A percentile compares a stretch with the other conserved stretches of the same genome.
Evolutionary conservation across 2,797 vertebrate species (phyloP).

Genomic region (Thalassophryne amazonica): DNA sequence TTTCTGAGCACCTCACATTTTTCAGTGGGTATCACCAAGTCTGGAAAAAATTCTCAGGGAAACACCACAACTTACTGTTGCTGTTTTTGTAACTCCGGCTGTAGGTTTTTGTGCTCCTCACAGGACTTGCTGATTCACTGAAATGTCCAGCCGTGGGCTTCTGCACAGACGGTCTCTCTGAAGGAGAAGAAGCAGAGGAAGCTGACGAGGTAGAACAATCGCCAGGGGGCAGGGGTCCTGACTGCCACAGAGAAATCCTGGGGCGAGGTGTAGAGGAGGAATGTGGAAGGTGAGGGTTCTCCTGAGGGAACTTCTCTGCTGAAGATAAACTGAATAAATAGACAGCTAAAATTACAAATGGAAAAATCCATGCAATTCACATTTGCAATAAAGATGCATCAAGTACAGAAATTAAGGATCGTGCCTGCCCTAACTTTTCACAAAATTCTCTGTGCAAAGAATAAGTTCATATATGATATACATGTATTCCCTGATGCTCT

Average conservation of each 20-base stretch:
- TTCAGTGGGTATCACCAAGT: too few species aligned
- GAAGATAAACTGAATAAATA: conserved; percentile 74
- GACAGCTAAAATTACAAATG: not conserved
- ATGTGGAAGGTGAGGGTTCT: conserved; percentile 68
- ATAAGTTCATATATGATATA: too few species aligned
- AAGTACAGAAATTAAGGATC: not conserved
- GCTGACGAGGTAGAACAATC: conserved; percentile 23
- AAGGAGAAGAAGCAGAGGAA: conserved; percentile 3
- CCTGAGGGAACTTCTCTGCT: conserved; percentile 77
- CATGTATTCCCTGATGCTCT: too few species aligned
- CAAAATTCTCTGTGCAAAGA: too few species aligned
- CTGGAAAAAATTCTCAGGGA: not conserved
- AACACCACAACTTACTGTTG: conserved; percentile 72
- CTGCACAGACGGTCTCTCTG: conserved; percentile 47
- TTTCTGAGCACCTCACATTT: too few species aligned
- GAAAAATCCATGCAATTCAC: not conserved
- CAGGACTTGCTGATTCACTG: conserved; percentile 21
- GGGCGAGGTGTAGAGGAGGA: conserved; percentile 31
- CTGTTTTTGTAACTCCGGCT: conserved; percentile 75
- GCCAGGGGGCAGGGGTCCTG: conserved; percentile 64
- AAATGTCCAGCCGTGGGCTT: conserved; percentile 31
- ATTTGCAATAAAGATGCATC: not conserved
- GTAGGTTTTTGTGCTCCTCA: conserved; percentile 70
- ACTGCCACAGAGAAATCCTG: conserved; percentile 48
- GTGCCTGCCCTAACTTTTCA: not conserved